phyloP scores from a whole-genome alignment of 1,140 invertebrate genomes.

The Goniozus legneri region DNA sequence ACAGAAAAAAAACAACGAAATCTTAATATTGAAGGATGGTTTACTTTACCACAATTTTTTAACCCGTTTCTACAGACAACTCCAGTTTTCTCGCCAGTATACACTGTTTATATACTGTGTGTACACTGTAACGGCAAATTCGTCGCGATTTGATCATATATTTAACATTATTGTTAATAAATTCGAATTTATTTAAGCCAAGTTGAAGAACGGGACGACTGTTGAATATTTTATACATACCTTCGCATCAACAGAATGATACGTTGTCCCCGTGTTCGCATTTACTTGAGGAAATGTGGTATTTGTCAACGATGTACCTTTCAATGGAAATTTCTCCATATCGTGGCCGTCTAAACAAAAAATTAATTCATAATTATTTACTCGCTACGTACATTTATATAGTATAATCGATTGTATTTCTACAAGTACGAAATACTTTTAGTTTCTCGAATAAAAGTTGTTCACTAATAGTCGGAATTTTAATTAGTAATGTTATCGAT shows the following conservation, averaged over 20 bases:
- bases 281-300: slow-evolving; percentile 40
- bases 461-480: no score
- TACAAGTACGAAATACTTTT: not conserved
- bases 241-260: slow-evolving; percentile 50
- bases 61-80: not conserved
- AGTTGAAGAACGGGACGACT: no score
- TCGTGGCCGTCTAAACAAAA: no score
- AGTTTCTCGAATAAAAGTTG: not conserved
- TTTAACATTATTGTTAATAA: slow-evolving; percentile 2
- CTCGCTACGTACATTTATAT: not conserved
- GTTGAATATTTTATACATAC: slow-evolving; percentile 35
- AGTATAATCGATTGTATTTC: not conserved
- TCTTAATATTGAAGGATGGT: no score
- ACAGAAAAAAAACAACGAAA: no score
- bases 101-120: no score
- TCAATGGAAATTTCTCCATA: slow-evolving; percentile 55
- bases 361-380: no score
- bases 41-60: no score
- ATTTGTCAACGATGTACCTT: slow-evolving; percentile 44
- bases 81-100: slow-evolving; percentile 2
- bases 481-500: no score
- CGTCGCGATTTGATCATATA: slow-evolving; percentile 11
- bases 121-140: no score
- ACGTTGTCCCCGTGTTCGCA: slow-evolving; percentile 43
- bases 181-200: slow-evolving; percentile 17